phyloP scores from a whole-genome alignment of 1,140 invertebrate genomes.

The Bombus superbus region DNA sequence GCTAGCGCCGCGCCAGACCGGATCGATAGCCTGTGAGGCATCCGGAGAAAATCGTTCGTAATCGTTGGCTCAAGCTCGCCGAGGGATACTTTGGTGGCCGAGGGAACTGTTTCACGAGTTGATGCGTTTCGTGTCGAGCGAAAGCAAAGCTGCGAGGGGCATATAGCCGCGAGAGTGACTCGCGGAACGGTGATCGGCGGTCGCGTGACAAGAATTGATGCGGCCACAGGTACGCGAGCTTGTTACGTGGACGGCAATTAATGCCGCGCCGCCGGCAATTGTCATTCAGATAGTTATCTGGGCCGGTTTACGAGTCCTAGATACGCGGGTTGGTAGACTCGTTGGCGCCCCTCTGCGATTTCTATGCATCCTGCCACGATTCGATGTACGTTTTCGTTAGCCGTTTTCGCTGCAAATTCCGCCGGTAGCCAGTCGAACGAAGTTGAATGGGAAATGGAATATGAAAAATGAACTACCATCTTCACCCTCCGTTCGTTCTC shows the following conservation, averaged over 20 bases:
- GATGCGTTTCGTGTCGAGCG: not conserved
- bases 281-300: slow-evolving; percentile 44
- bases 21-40: slow-evolving; percentile 7
- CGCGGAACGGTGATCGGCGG: slow-evolving; percentile 11
- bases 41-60: not conserved
- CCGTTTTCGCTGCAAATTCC: not conserved
- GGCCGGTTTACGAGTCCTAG: slow-evolving; percentile 5
- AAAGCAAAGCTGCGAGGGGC: not conserved
- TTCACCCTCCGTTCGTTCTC: not conserved
- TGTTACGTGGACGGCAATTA: slow-evolving; percentile 51
- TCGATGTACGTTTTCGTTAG: not conserved
- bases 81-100: not conserved
- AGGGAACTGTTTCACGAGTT: not conserved
- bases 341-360: slow-evolving; percentile 2
- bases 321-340: slow-evolving; percentile 29
- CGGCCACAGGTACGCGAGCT: slow-evolving; percentile 21
- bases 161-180: not conserved
- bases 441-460: slow-evolving; percentile 6
- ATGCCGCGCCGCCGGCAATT: slow-evolving; percentile 41
- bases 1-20: too few relatives aligned
- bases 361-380: not conserved
- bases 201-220: slow-evolving; percentile 48
- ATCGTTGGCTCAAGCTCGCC: not conserved
- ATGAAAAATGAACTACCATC: slow-evolving; percentile 7
- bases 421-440: not conserved